These are phyloP conservation scores for Rhabdomys pumilio DNA, from an alignment of 2,797 vertebrate species.

Conservation along the genomic window DNA sequence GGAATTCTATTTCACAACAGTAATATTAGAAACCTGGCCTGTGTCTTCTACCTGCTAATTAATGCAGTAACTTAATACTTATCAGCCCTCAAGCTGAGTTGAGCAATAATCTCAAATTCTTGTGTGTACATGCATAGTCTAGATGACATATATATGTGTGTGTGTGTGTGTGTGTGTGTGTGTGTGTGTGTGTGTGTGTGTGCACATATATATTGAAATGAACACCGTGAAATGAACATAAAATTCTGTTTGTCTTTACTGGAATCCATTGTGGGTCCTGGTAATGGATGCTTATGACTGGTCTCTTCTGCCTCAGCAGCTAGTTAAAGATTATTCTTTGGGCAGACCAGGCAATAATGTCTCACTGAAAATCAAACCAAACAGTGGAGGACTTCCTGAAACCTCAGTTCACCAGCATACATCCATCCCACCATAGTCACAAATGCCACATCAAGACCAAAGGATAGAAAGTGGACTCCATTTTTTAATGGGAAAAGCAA, in stretches of 20 bases:
- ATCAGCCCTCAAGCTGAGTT: too few species aligned
- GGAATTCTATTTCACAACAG: background rate
- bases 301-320: background rate
- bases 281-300: rapidly evolving
- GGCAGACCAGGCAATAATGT: background rate
- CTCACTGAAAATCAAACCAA: background rate
- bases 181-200: too few species aligned
- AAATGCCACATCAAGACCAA: background rate
- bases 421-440: background rate
- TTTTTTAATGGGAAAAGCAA: background rate
- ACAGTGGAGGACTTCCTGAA: background rate
- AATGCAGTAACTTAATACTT: background rate
- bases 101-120: background rate
- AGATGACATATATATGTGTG: background rate
- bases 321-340: background rate
- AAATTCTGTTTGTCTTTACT: background rate
- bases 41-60: background rate
- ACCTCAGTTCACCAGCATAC: background rate
- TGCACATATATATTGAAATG: too few species aligned
- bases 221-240: rapidly evolving
- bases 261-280: rapidly evolving
- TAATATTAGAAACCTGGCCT: background rate
- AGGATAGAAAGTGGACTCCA: background rate
- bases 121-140: background rate
- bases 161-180: too few species aligned